Evolutionary conservation across 2,113 vertebrate genomes (phyloP).

Genomic region (Toxotes jaculatrix): DNA sequence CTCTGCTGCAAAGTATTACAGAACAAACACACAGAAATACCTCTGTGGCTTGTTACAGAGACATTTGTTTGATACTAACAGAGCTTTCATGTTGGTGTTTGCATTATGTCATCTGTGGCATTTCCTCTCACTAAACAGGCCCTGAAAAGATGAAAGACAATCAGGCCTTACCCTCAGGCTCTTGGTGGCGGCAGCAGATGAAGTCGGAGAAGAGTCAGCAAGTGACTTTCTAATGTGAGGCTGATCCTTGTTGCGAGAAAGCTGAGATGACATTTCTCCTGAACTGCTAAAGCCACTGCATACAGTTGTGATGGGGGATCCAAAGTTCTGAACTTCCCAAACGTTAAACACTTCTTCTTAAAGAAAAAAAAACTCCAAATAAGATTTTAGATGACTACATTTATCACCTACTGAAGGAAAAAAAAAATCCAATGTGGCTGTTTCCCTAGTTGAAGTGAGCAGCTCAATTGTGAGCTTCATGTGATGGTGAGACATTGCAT

Average conservation of each 20-base stretch:
- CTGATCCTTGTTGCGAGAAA: conserved; percentile 74
- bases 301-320: conserved; percentile 33
- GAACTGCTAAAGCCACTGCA: conserved; percentile 37
- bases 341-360: neutral
- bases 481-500: conserved; percentile 58
- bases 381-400: neutral
- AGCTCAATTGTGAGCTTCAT: conserved; percentile 40
- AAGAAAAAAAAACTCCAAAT: neutral
- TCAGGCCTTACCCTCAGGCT: conserved; percentile 72
- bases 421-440: conserved; percentile 2
- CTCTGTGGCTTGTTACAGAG: conserved; percentile 23
- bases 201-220: conserved; percentile 67
- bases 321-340: conserved; percentile 6
- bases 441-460: conserved; percentile 26
- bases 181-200: conserved; percentile 58
- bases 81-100: conserved; percentile 36
- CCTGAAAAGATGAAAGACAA: conserved; percentile 9
- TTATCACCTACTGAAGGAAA: neutral
- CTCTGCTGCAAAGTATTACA: neutral
- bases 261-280: conserved; percentile 75
- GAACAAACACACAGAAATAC: conserved; percentile 13
- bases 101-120: conserved; percentile 34
- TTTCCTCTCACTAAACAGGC: conserved; percentile 58
- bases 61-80: conserved; percentile 14
- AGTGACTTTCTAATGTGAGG: conserved; percentile 58